Evolutionary conservation across 2,888 invertebrate genomes (phyloP), one percentile per base, ranked within the genome.

Genomic region (Drosophila subsilvestris): DNA sequence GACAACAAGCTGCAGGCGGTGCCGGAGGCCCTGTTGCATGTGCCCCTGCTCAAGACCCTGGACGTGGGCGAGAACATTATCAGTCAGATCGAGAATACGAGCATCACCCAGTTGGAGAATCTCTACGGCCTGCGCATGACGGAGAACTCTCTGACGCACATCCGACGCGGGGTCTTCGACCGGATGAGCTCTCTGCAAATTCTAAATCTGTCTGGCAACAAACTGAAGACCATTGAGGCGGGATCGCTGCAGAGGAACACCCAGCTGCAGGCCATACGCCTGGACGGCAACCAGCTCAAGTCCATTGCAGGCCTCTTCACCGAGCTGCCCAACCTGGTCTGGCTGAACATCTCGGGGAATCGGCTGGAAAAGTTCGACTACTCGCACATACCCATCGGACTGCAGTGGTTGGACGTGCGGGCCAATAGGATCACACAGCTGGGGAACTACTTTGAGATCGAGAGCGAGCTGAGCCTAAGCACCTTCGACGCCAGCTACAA

Each of bases 21-120:
- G 86, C 98, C 98, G 43, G 93, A 95, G 83, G 97, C 97, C 20
- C 93, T 98, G 67, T 95, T 95, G 90, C 95, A 97, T 93, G 96
- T 98, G 94, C 95, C 96, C 78, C 93, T 97, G 88, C 93, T 98
- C 81, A 95, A 96, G 91, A 97, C 97, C 58, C 94, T 99, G 72
- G 97, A 98, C 93, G 94, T 99, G 83, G 98, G 97, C 72, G 97
- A 98, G 92, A 99, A 99, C 93, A 94, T 95, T 89, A 96, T 99
- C 91, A 94, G 94, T 75, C 94, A 94, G 72, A 93, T 99, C 66
- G 96, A 96, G 76, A 95, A 96, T 84, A 95, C 96, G 4, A 96
- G 96, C 63, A 96, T 98, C 90, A 94, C 95, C 65, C 96, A 96
- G 65, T 95, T 98, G 94, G 95, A 95, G 87, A 96, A 96, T 91